Conservation (phyloP, 2,888 invertebrate species). For the Agriopis aurantiaria region DNA sequence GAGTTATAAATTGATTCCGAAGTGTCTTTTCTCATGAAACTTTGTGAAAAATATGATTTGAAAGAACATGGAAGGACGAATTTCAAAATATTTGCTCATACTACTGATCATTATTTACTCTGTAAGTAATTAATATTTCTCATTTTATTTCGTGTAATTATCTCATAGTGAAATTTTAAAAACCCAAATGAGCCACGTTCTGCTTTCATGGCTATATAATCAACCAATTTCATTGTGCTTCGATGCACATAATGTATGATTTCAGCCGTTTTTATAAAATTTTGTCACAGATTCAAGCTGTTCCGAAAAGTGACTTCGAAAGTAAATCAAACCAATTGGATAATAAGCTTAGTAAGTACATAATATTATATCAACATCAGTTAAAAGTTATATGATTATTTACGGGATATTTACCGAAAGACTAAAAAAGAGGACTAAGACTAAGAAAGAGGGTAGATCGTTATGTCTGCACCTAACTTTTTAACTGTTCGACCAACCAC, state of each 20-base stretch:
- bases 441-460: too few species aligned
- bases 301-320: not conserved
- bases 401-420: too few species aligned
- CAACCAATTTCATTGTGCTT: not conserved
- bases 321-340: not conserved
- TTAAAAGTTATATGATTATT: too few species aligned
- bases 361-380: not conserved
- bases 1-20: constrained; percentile 55
- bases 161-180: too few species aligned
- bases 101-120: constrained; percentile 35
- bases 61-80: constrained; percentile 43
- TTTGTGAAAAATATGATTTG: constrained; percentile 12
- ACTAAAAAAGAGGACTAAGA: too few species aligned
- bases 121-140: constrained; percentile 44
- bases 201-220: not conserved
- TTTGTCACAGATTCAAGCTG: constrained; percentile 16
- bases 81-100: constrained; percentile 40
- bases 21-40: constrained; percentile 44
- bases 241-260: not conserved
- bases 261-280: not conserved
- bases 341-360: constrained; percentile 7
- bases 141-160: constrained; percentile 1
- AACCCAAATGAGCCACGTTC: too few species aligned
- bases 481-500: too few species aligned
- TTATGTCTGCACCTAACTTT: too few species aligned